Base-by-base conservation (phyloP, 2,113 vertebrate species). In the Butastur rufipennis region DNA sequence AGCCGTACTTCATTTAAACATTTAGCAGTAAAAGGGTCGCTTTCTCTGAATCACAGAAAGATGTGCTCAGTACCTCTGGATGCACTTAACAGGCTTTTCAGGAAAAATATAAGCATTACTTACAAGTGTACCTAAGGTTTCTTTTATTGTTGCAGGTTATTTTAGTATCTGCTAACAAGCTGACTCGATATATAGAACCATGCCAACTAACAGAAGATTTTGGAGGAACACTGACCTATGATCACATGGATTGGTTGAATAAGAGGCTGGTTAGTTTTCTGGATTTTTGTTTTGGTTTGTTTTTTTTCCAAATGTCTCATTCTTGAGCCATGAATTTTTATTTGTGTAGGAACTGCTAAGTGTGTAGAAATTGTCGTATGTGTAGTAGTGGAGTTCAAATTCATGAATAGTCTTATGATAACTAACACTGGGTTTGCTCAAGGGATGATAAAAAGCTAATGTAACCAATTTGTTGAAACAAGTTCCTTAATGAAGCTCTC, bases 201-300 rank as follows among this genome's bases (percentile, higher is more conserved):
- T 99, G 98, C 91, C 99, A 99, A 82, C 97, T 99, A 94, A 99
- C 99, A 11, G 99, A 99, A 93, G 99, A 99, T 94, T 99, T 99
- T 89, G 99, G 99, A 74, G 99, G 99, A 84, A 99, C 98, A 90
- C 98, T 99, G 74, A 98, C 99, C 73, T 99, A 99, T n/a, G 99
- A 99, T 97, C 99, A 99, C 98, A 99, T 98, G 97, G 99, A 99
- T 97, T 99, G 99, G 99, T 95, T 99, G 96, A 99, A 98, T 98
- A 99, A 99, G 97, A 98, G 99, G 83, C 98, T 99, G 99, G 99
- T 99, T 95, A 98, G 98, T 98, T 98, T 96, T 59, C 71, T 62
- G 10, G 27, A 3, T 25, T 70, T 13, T 42, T 12, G 10, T 16
- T 38, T 23, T 47, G 12, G 4, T 77, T 34, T 71, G 9, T 11